Conservation (phyloP, 2,113 vertebrate species). For the Mesembrinibis cayennensis region DNA sequence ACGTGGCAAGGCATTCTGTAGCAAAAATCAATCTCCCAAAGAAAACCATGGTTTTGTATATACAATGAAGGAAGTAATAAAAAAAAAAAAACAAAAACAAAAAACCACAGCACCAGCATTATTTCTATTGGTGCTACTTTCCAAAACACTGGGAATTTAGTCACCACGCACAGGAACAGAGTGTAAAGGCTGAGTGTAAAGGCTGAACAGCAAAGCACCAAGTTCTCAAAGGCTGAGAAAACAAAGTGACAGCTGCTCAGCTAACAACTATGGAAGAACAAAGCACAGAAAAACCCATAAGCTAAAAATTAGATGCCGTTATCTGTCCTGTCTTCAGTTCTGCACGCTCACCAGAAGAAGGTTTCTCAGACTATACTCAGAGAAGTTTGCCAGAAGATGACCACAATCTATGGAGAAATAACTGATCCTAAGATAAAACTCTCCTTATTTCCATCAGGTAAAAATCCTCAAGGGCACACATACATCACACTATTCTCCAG, state of each 20-base stretch:
- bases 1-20: not conserved
- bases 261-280: not conserved
- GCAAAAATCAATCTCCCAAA: not conserved
- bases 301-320: not conserved
- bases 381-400: not conserved
- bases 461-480: not conserved
- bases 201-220: not conserved
- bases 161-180: not conserved
- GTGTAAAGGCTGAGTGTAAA: not conserved
- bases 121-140: not conserved
- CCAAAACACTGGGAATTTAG: not conserved
- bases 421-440: not conserved
- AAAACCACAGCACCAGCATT: not conserved
- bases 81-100: too few species aligned
- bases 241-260: not conserved
- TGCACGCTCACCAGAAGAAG: not conserved
- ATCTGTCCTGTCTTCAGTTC: not conserved
- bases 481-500: not conserved
- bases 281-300: not conserved
- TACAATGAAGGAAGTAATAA: not conserved
- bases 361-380: not conserved
- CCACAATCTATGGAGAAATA: not conserved
- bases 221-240: not conserved
- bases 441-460: not conserved
- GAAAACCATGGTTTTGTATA: not conserved